Evolutionary conservation across 2,888 invertebrate genomes (phyloP).

Genomic region (Erannis defoliaria): DNA sequence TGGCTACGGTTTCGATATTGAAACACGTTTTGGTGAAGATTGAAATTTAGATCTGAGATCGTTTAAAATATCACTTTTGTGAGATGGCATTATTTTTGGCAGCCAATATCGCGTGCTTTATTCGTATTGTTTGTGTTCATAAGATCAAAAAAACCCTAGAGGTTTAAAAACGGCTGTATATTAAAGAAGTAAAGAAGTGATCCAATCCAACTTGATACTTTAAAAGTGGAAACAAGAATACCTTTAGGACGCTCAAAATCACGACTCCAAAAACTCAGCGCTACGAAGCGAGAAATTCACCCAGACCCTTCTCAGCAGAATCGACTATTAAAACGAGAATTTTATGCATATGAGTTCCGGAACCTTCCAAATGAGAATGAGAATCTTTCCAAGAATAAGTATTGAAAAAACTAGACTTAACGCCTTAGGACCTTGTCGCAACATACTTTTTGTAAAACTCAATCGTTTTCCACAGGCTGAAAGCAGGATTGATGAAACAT

Average conservation of each 20-base stretch:
- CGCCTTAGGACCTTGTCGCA: conserved; percentile 10
- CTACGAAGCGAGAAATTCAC: conserved; percentile 71
- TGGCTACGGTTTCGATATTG: no score
- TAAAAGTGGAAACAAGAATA: not conserved
- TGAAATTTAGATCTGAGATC: no score
- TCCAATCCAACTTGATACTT: not conserved
- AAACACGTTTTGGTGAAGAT: no score
- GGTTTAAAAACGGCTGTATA: no score
- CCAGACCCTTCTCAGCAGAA: conserved; percentile 71
- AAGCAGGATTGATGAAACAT: not conserved
- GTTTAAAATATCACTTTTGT: no score
- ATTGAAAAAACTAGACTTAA: conserved; percentile 10
- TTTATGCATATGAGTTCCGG: conserved; percentile 72
- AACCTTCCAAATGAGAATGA: conserved; percentile 49
- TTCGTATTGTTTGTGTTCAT: no score
- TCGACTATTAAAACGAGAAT: conserved; percentile 73
- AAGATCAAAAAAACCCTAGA: no score
- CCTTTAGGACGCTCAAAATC: conserved; percentile 2
- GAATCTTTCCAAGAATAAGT: conserved; percentile 22
- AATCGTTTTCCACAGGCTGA: no score
- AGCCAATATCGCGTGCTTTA: no score
- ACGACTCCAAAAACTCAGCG: conserved; percentile 48
- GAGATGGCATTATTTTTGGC: no score
- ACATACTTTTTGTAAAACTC: not conserved
- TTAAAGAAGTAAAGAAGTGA: conserved; percentile 16